Base-by-base conservation (phyloP, 1,140 invertebrate species). In the Mylabris phalerata region DNA sequence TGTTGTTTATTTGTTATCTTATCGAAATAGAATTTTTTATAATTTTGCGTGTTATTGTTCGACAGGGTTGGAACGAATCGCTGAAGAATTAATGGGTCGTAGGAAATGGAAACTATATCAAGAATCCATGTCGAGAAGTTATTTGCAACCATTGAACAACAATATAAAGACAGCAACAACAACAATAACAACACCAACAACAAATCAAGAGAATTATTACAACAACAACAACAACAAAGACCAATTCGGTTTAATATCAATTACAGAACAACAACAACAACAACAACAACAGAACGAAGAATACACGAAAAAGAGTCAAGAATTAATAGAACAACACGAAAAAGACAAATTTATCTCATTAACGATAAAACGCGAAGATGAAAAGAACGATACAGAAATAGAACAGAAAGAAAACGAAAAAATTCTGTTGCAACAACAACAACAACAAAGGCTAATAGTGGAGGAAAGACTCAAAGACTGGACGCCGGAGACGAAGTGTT, bases 21-120 rank as follows among this genome's bases (percentile, higher is more conserved):
- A 40, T 7, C 10, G 6, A 40, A 40, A 10, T 40, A 7, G 39
- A 10, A 40, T 40, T 40, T 40, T 7, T 40, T 40, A 40, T 7
- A 40, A 40, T 48, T 27, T n/a, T 52, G 24, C 41, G 11, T 39
- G 2, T 43, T 32, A 13, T 55, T 45, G 10, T 13, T 51, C 64
- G 63, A 9, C 62, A 95, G 92, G 92, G 83, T 82, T 95, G 84
- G 92, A 95, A 88, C 85, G 90, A 79, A 88, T 95, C 80, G 91
- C 92, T 80, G 90, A 93, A 82, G 90, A 93, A 84, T 89, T 93
- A 82, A 92, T 92, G 87, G 91, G 90, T 82, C 84, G 88, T 83
- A 88, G 89, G 84, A 90, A 86, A 90, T 92, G 91, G 87, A 90
- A 88, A 83, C 84, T 89, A 79, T 91, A 88, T 77, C 91, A 87